phyloP scores from a whole-genome alignment of 2,797 vertebrate species.

The Amblyraja radiata region DNA sequence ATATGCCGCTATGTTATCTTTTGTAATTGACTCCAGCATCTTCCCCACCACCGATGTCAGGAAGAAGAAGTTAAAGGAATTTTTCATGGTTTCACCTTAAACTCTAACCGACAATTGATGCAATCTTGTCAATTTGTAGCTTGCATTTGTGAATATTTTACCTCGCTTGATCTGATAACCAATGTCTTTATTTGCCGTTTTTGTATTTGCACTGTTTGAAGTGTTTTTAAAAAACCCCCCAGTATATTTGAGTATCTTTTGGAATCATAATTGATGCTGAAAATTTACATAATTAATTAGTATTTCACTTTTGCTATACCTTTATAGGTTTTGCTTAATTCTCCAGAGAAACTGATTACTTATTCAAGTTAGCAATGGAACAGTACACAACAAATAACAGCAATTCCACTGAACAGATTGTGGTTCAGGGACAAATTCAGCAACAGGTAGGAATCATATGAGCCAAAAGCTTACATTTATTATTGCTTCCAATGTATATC shows the following conservation, averaged over 20 bases:
- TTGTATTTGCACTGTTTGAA: background rate
- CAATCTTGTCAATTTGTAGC: background rate
- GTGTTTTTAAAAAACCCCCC: background rate
- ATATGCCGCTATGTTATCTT: too few relatives aligned
- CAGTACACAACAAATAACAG: constrained; percentile 82
- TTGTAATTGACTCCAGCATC: too few relatives aligned
- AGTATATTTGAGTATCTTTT: background rate
- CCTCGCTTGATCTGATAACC: background rate
- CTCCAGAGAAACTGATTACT: background rate
- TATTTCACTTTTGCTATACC: background rate
- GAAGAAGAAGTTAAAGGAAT: background rate
- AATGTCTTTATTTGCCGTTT: background rate
- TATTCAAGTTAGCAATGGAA: constrained; percentile 65
- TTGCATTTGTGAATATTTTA: background rate
- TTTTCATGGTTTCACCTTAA: background rate
- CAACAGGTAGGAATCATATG: constrained; percentile 69
- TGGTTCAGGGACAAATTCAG: constrained; percentile 93
- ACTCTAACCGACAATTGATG: background rate
- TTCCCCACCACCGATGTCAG: background rate
- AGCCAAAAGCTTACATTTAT: background rate
- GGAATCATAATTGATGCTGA: background rate
- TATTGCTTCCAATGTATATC: background rate
- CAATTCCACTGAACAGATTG: constrained; percentile 86
- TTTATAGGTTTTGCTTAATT: constrained; percentile 25
- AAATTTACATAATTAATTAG: background rate